phyloP scores from a whole-genome alignment of 2,113 vertebrate species.

The Chionodraco myersi region DNA sequence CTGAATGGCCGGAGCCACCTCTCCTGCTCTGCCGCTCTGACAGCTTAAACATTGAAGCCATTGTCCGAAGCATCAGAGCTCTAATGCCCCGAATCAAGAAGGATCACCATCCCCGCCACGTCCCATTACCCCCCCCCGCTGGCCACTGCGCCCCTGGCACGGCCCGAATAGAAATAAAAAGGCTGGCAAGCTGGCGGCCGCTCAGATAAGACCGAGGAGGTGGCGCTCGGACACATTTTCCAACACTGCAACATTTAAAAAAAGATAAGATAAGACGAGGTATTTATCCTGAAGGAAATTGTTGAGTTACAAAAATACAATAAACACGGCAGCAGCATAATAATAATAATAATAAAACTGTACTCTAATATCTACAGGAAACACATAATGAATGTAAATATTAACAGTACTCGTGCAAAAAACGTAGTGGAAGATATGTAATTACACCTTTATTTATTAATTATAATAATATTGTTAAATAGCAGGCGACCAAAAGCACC shows the following conservation, averaged over 20 bases:
- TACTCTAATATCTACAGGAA: no score
- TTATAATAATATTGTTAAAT: no score
- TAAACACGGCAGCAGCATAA: no score
- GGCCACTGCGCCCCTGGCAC: slow-evolving; percentile 45
- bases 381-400: no score
- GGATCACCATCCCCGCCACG: slow-evolving; percentile 75
- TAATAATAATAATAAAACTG: no score
- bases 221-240: slow-evolving; percentile 22
- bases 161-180: slow-evolving; percentile 53
- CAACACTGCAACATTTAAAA: slow-evolving; percentile 18
- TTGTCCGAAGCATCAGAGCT: slow-evolving; percentile 67
- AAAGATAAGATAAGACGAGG: no score
- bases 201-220: slow-evolving; percentile 45
- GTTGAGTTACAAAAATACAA: no score
- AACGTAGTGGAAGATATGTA: no score
- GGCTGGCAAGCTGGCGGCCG: slow-evolving; percentile 20
- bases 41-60: slow-evolving; percentile 70
- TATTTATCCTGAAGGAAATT: no score
- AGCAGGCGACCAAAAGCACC: background rate
- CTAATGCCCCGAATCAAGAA: slow-evolving; percentile 74
- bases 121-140: slow-evolving; percentile 70
- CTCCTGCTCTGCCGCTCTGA: slow-evolving; percentile 51
- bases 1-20: slow-evolving; percentile 50
- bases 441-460: no score
- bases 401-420: no score